Base-by-base conservation (phyloP, 2,888 invertebrate genomes). In the Vannuccia rotundouncinata region DNA sequence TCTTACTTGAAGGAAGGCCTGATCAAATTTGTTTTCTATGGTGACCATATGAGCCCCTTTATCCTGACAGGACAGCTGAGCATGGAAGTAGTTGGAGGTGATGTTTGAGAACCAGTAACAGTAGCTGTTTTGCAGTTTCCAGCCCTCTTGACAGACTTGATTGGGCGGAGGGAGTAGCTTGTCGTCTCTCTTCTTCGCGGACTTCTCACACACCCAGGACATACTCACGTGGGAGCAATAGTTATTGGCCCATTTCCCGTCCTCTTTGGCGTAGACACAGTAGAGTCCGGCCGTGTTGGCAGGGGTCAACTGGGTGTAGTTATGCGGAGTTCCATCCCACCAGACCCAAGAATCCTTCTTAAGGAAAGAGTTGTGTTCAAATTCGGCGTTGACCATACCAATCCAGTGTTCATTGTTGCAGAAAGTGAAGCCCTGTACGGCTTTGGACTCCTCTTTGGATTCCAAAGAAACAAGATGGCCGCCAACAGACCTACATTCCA, bases 21-120 rank as follows among this genome's bases (percentile, higher is more conserved):
- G 66, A 17, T 66, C 66, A 22, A 66, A 66, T 5, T 22, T 5
- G 25, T 66, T 66, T 2, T 66, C 66, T 5, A 66, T 66, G 66
- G 10, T n/a, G 66, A 27, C 66, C 2, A 66, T 27, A 66, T 66
- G 66, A 66, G 10, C 66, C 2, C 66, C 66, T 27, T 13, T 66
- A 17, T 66, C 66, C 22, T 66, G 10, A 66, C 66, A 66, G 22
- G 10, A 5, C 5, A 66, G 25, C 22, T 66, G 66, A 66, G 66
- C 66, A 22, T 66, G 66, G 66, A 66, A 66, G 25, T 66, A 66
- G 66, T 66, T 66, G 17, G 66, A 17, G 22, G 66, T 66, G 25
- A 5, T 2, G 25, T 66, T 66, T 2, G 66, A 66, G 66, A 66
- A 66, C 17, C 10, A 66, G 66, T 13, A 66, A 27, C 66, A 66